A percentile compares a stretch with the other conserved stretches of the same genome.
These are phyloP conservation scores for Drosophila pegasa DNA, from an alignment of 2,888 invertebrate species.

Conservation along the genomic window DNA sequence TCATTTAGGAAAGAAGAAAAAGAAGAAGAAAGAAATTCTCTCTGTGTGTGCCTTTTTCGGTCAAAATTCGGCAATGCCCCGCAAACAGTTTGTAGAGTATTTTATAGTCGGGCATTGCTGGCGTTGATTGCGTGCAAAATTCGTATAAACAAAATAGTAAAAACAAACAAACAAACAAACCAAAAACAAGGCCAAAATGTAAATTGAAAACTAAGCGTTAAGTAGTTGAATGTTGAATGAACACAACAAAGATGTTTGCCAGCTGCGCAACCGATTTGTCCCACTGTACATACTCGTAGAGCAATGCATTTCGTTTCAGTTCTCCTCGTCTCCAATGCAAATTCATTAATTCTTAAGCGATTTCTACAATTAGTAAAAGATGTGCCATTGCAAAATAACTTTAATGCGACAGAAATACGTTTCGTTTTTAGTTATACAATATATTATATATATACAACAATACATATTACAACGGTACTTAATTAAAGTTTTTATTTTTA, in stretches of 20 bases:
- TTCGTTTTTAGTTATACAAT: slow-evolving; percentile 51
- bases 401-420: slow-evolving; percentile 50
- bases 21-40: slow-evolving; percentile 57
- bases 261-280: slow-evolving; percentile 46
- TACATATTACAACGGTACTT: slow-evolving; percentile 50
- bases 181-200: slow-evolving; percentile 62
- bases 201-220: slow-evolving; percentile 46
- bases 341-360: not conserved
- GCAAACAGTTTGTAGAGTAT: slow-evolving; percentile 43
- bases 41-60: slow-evolving; percentile 82
- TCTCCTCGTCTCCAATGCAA: not conserved
- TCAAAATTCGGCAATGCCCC: slow-evolving; percentile 73
- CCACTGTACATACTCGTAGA: slow-evolving; percentile 72
- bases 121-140: slow-evolving; percentile 72
- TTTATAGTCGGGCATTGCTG: slow-evolving; percentile 50
- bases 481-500: slow-evolving; percentile 26
- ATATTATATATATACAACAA: slow-evolving; percentile 48
- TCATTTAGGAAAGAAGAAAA: slow-evolving; percentile 47
- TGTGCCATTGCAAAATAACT: slow-evolving; percentile 72
- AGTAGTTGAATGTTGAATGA: slow-evolving; percentile 71
- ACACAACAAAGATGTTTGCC: slow-evolving; percentile 21
- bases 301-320: slow-evolving; percentile 62
- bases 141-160: slow-evolving; percentile 37
- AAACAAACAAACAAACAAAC: slow-evolving; percentile 14
- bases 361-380: slow-evolving; percentile 28